These are phyloP conservation scores for Drosophila kambysellisi DNA, from an alignment of 2,888 invertebrate species.

Conservation along the genomic window DNA sequence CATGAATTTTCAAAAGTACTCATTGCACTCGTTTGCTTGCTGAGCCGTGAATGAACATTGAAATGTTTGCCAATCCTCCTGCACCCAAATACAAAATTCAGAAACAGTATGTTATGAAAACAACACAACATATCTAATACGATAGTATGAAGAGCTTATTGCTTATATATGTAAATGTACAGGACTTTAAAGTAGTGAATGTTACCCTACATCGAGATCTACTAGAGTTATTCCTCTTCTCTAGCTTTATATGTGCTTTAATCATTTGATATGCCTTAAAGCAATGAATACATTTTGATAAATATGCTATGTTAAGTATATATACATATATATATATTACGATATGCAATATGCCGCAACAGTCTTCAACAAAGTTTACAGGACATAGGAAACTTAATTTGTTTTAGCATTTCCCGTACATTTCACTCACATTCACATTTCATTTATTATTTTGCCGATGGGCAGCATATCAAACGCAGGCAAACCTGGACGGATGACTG, in stretches of 20 bases:
- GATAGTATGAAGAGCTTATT: background rate
- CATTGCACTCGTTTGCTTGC: background rate
- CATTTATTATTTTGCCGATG: conserved; percentile 7
- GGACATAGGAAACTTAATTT: background rate
- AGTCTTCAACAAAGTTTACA: background rate
- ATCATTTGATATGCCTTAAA: background rate
- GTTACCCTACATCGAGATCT: background rate
- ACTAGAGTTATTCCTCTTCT: background rate
- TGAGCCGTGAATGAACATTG: background rate
- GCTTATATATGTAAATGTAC: background rate
- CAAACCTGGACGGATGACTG: conserved; percentile 11
- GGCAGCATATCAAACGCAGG: conserved; percentile 19
- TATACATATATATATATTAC: background rate
- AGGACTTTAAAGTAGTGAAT: background rate
- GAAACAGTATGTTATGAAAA: background rate
- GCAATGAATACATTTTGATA: background rate
- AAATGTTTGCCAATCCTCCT: background rate
- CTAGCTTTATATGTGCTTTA: background rate
- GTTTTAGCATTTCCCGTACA: background rate
- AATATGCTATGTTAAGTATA: background rate
- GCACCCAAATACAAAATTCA: background rate
- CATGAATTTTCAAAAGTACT: background rate
- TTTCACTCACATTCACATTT: background rate
- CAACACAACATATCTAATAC: background rate
- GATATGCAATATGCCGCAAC: background rate